Evolutionary conservation across 2,113 vertebrate genomes (phyloP).

Genomic region (Sander lucioperca): DNA sequence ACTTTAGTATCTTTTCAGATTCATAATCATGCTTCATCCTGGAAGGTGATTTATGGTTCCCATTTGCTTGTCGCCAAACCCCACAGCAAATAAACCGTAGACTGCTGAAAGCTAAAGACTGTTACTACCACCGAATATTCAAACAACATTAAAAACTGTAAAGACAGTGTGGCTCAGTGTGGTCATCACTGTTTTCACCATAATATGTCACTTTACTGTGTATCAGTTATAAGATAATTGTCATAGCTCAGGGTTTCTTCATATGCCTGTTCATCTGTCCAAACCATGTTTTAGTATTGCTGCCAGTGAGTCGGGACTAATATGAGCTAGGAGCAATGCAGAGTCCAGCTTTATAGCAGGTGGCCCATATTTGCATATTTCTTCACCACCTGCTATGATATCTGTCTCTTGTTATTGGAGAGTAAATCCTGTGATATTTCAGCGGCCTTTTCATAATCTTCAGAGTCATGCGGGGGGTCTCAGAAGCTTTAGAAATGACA

Average conservation of each 20-base stretch:
- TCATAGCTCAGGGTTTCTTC: conserved; percentile 21
- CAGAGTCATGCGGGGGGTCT: conserved; percentile 56
- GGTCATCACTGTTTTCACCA: not conserved
- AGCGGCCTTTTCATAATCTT: conserved; percentile 73
- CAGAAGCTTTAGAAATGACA: conserved; percentile 48
- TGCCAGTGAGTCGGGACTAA: conserved; percentile 53
- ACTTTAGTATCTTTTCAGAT: not conserved
- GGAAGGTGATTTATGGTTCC: conserved; percentile 12
- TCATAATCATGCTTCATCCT: conserved; percentile 12
- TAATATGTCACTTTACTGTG: conserved; percentile 15
- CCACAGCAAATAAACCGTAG: not conserved
- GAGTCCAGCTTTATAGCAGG: conserved; percentile 41
- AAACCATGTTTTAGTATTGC: conserved; percentile 24
- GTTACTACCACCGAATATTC: not conserved
- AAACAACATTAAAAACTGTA: not conserved
- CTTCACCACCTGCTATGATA: conserved; percentile 45
- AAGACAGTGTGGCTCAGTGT: not conserved
- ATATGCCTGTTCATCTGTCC: conserved; percentile 44
- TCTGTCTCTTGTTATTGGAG: conserved; percentile 71
- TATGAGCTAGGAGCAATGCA: conserved; percentile 38
- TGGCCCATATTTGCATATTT: conserved; percentile 55
- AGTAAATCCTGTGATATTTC: conserved; percentile 76
- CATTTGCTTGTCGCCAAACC: conserved; percentile 18
- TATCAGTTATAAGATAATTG: conserved; percentile 13
- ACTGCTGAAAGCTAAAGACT: not conserved